Evolutionary conservation across 2,888 invertebrate genomes (phyloP), one percentile per base, ranked within the genome.

Genomic region (Choreutis nemorana): DNA sequence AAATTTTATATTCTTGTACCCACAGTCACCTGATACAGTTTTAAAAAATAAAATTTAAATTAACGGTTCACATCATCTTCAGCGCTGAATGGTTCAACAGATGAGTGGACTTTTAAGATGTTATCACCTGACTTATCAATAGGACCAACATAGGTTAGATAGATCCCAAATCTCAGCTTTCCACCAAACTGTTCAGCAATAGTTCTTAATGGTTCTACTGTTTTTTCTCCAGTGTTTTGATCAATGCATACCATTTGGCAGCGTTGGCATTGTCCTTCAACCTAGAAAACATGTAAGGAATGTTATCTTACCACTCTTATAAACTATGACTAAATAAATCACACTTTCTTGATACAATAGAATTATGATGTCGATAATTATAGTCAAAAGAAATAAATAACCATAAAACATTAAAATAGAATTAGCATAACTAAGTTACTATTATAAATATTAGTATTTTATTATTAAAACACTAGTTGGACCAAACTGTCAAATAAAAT

Each of bases 191-290:
- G 82, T 49, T 84, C 84, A 1, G 90, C 85, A 40, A 93, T 82
- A 1, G 91, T 89, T 38, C 87, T 80, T 7, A 93, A 62, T 1
- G 92, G 91, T 56, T 93, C 92, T 0, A 86, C 81, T 0, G 90
- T 89, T 50, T 87, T 91, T 40, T 85, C 75, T 0, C 93, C 94
- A 2, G 89, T 91, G 24, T 81, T 75, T 68, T 95, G 97, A 65
- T 97, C 89, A 35, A 97, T 89, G 58, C 97, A 96, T 33, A 98
- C 90, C 92, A 97, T 97, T 66, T 95, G 94, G 57, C 97, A 98
- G 30, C 97, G 84, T 1, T 87, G 87, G 53, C 97, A 97, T 23
- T 84, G 84, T 1, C 91, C 92, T 42, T 87, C 86, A 29, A 87
- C 85, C 87, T 91, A 68, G 30, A 59, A 45, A 16, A 23, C 3